These are phyloP conservation scores for Rhinolophus sinicus DNA, from an alignment of 2,113 vertebrate genomes.

Conservation along the genomic window DNA sequence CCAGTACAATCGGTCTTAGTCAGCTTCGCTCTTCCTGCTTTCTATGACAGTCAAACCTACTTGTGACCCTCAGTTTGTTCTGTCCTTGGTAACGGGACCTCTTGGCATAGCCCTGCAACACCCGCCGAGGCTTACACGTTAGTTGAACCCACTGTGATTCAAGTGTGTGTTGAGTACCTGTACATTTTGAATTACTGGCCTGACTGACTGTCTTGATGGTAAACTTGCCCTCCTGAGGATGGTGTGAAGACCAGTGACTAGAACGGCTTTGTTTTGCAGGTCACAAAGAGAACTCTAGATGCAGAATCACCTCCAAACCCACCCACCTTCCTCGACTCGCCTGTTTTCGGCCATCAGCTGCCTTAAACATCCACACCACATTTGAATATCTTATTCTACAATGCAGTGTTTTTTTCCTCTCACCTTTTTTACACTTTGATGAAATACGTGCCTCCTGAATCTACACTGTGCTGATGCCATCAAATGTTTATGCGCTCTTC, in stretches of 20 bases:
- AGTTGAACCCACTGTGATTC: not conserved
- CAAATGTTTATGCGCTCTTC: conserved; percentile 44
- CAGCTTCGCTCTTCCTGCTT: not conserved
- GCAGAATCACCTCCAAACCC: conserved; percentile 69
- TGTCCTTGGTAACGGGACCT: not conserved
- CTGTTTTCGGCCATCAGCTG: conserved; percentile 65
- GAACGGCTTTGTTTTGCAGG: conserved; percentile 85
- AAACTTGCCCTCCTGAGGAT: not conserved
- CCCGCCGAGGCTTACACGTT: not conserved
- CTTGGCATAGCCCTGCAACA: not conserved
- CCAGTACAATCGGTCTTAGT: not conserved
- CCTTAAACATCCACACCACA: conserved; percentile 74
- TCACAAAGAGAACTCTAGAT: conserved; percentile 77
- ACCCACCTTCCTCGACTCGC: conserved; percentile 68
- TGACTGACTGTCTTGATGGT: not conserved
- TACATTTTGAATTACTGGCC: not conserved
- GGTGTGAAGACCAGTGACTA: conserved; percentile 68
- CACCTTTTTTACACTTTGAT: conserved; percentile 56
- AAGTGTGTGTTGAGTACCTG: not conserved
- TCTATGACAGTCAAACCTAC: not conserved
- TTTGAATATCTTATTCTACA: conserved; percentile 66
- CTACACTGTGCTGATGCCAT: conserved; percentile 61
- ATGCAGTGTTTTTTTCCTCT: conserved; percentile 56
- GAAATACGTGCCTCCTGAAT: conserved; percentile 54
- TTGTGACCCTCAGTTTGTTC: not conserved